Base-by-base conservation (phyloP, 2,888 invertebrate species). In the Poecilobothrus nobilitatus region DNA sequence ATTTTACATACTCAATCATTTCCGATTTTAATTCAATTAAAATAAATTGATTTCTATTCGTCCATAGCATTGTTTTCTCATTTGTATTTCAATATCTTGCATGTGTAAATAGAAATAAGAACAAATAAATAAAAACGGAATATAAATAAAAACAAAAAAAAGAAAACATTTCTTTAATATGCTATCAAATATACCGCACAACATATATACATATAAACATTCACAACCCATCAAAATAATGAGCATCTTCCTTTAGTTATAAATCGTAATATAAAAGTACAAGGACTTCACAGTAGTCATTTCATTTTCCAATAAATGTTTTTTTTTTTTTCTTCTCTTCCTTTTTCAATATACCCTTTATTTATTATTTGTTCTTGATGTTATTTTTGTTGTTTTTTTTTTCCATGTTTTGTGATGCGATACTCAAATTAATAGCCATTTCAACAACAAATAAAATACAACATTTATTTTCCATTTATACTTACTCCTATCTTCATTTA, bases 1-100 rank as follows among this genome's bases (percentile, higher is more conserved):
- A 37, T 37, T 37, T 37, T 37, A 37, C 37, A 37, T 37, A 37
- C 6, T 53, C n/a, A 53, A n/a, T 53, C 15, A 53, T 53, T 53
- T 53, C 53, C 53, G 53, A 53, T 53, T 53, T 53, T 53, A 53
- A 53, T 53, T 53, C n/a, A 53, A 53, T 53, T 53, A 53, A 53
- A 53, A 53, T 53, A 53, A 53, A 53, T 53, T n/a, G 53, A 53
- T 53, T 53, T n/a, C 18, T 53, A 53, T 53, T 53, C 18, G 53
- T 18, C 53, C 18, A 53, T 53, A 1, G 15, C 6, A 53, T 12
- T 53, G 18, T 12, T 18, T 18, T 53, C 18, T 53, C 15, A 37
- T 37, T 37, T 37, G 37, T 12, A 10, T 37, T 37, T 37, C 27
- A 27, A 27, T 27, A 27, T 27, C 27, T 27, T 27, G 27, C 27